Base-by-base conservation (phyloP, 1,140 invertebrate genomes). In the Drosophila kikkawai region DNA sequence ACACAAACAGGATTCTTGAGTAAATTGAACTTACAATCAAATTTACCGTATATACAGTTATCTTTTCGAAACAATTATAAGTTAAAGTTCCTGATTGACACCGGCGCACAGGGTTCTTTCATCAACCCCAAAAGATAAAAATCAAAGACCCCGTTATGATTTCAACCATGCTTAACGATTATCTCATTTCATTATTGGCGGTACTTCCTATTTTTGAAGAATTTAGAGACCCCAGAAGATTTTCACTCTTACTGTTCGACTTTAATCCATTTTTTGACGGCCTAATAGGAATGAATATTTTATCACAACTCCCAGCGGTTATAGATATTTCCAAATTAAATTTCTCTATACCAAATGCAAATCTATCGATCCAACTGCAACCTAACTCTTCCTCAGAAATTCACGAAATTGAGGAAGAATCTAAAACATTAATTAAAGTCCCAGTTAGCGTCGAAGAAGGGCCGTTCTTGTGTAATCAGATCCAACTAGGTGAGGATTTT, bases 1-100 rank as follows among this genome's bases (percentile, higher is more conserved):
- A 7, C 9, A n/a, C 55, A 58, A 42, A 58, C 55, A 42, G 55
- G 37, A n/a, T 58, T 58, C 37, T 13, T 58, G 26, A 58, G n/a
- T 9, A 58, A 58, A 32, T 42, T 32, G 7, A 26, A 26, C 5
- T 29, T 57, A 1, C 36, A 57, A 22, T 9, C 22, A 5, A 12
- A 57, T 12, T n/a, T 57, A 17, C 55, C 55, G 2, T 42, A 12
- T 17, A 57, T 42, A 12, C 8, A 42, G 29, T 12, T 29, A 12
- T 58, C 39, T 17, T 58, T 58, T 58, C 39, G 42, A 58, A 13
- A 42, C 12, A 42, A 58, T 17, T 7, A 17, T 13, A 58, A 58
- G 1, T 42, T 58, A 58, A 58, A 58, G 29, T 58, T 58, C 15
- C 37, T 29, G 11, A 3, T 29, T 29, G 22, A 57, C 19, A 57